Evolutionary conservation across 2,113 vertebrate genomes (phyloP).

Genomic region (Daboia siamensis): DNA sequence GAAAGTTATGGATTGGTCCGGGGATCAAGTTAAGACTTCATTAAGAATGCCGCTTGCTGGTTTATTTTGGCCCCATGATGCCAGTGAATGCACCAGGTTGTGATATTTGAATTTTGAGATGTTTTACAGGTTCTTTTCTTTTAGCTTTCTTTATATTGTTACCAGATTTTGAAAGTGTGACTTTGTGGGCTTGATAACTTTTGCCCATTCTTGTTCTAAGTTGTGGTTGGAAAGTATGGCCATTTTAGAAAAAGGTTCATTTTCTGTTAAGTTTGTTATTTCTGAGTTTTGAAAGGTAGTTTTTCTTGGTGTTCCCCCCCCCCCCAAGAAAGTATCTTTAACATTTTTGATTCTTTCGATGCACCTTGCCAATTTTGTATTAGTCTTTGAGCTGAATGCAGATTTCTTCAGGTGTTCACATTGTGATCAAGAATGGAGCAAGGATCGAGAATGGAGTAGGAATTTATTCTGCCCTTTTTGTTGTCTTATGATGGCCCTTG

Average conservation of each 20-base stretch:
- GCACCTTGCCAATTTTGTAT: background rate
- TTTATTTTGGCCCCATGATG: background rate
- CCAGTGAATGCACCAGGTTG: background rate
- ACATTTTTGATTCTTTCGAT: background rate
- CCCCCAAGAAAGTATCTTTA: background rate
- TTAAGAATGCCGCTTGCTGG: background rate
- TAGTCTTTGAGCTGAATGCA: background rate
- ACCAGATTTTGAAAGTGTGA: background rate
- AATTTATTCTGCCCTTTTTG: background rate
- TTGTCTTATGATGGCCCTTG: background rate
- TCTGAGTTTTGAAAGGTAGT: background rate
- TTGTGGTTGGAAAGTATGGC: background rate
- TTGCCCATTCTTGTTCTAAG: background rate
- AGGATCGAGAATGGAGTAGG: background rate
- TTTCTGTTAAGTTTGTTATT: background rate
- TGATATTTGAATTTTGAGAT: background rate
- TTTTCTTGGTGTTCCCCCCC: background rate
- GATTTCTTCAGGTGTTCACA: background rate
- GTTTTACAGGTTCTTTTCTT: background rate
- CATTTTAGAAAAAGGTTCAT: background rate
- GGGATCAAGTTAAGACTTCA: background rate
- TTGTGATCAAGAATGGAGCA: background rate
- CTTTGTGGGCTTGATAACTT: background rate
- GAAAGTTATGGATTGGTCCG: background rate
- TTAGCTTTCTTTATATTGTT: background rate